Percentiles rank a stretch among this genome's conserved stretches.
Evolutionary conservation across 2,797 vertebrate species (phyloP).

Genomic region (Xiphophorus birchmanni): DNA sequence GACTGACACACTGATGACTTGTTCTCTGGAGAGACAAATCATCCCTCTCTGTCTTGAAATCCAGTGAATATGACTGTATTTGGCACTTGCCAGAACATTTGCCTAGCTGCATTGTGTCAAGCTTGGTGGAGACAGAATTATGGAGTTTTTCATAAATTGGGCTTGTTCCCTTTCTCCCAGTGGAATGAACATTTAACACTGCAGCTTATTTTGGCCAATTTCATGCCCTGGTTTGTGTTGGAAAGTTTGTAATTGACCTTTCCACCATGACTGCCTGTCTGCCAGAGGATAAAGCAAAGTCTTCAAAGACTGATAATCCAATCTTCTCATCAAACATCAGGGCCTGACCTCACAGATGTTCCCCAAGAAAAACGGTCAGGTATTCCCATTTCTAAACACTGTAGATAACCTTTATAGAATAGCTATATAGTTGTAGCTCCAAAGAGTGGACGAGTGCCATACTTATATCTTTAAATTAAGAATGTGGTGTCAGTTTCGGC

Average conservation of each 20-base stretch:
- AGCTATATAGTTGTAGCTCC: no score
- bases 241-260: not conserved
- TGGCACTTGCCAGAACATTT: not conserved
- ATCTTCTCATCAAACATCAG: not conserved
- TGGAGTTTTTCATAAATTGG: not conserved
- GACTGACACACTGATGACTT: not conserved
- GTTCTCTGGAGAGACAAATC: not conserved
- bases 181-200: not conserved
- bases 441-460: not conserved
- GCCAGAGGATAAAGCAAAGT: not conserved
- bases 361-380: not conserved
- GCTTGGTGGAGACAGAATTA: not conserved
- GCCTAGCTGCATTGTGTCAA: not conserved
- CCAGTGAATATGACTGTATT: not conserved
- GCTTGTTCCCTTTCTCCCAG: not conserved
- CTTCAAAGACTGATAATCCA: not conserved
- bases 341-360: not conserved
- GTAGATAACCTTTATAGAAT: not conserved
- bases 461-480: not conserved
- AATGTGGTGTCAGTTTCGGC: not conserved
- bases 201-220: not conserved
- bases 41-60: not conserved
- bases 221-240: not conserved
- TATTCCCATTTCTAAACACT: not conserved
- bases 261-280: not conserved